phyloP scores from a whole-genome alignment of 2,888 invertebrate species.

The Lasius fuliginosus region DNA sequence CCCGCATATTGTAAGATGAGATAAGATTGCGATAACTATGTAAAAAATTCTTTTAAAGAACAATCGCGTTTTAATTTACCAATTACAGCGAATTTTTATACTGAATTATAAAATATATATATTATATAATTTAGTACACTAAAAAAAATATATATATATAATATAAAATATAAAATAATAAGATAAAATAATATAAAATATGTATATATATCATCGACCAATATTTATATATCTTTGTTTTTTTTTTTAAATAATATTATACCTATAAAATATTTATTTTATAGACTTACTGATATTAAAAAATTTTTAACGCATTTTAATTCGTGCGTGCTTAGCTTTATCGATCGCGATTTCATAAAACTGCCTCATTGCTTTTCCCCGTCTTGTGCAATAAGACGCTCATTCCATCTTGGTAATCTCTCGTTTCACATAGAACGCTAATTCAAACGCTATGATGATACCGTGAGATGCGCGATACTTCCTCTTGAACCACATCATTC shows the following conservation, averaged over 20 bases:
- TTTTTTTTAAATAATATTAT: neutral
- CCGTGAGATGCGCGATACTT: conserved; percentile 19
- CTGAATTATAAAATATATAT: neutral
- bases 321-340: neutral
- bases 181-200: no score
- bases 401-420: neutral
- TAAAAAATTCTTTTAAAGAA: neutral
- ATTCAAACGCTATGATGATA: neutral
- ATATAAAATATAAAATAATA: no score
- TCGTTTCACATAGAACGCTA: neutral
- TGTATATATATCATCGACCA: no score
- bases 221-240: neutral
- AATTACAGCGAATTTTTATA: neutral
- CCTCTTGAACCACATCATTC: conserved; percentile 38
- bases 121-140: no score
- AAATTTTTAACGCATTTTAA: neutral
- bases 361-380: neutral
- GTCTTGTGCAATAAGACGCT: neutral
- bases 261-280: conserved; percentile 7
- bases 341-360: neutral
- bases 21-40: conserved; percentile 12
- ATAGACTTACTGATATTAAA: neutral
- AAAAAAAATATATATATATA: no score
- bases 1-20: neutral
- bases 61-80: neutral